These are phyloP conservation scores for Napeogenes sylphis DNA, from an alignment of 2,888 invertebrate species.

Conservation along the genomic window DNA sequence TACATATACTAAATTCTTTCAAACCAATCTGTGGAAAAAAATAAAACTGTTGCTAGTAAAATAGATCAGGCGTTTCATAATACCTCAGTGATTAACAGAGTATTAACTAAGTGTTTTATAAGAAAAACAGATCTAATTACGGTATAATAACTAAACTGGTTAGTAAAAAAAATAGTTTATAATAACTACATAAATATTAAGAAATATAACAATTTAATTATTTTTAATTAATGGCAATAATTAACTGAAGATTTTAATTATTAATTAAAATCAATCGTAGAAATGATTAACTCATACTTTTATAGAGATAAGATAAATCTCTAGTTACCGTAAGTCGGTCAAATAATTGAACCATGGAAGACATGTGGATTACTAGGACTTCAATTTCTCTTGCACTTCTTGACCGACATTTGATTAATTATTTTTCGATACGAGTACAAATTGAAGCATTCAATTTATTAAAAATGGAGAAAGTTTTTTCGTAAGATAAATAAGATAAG, in stretches of 20 bases:
- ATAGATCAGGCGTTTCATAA: not conserved
- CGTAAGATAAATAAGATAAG: slow-evolving; percentile 26
- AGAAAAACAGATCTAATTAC: too few relatives aligned
- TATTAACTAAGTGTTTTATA: too few relatives aligned
- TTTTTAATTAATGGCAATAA: too few relatives aligned
- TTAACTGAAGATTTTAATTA: too few relatives aligned
- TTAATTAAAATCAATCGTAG: too few relatives aligned
- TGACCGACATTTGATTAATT: slow-evolving; percentile 33
- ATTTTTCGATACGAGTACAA: slow-evolving; percentile 30
- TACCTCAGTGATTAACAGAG: too few relatives aligned
- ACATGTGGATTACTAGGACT: slow-evolving; percentile 27
- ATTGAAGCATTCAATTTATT: slow-evolving; percentile 42
- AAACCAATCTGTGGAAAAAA: not conserved
- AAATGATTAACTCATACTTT: too few relatives aligned
- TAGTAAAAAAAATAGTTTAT: too few relatives aligned
- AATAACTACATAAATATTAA: too few relatives aligned
- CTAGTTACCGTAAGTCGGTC: slow-evolving; percentile 11
- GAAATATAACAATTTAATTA: too few relatives aligned
- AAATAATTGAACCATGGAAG: slow-evolving; percentile 20
- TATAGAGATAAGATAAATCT: not conserved
- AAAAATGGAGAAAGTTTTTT: slow-evolving; percentile 54
- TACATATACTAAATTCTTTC: not conserved
- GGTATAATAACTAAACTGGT: too few relatives aligned
- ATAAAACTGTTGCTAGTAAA: not conserved
- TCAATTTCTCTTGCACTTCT: slow-evolving; percentile 27